A percentile compares a stretch with the other conserved stretches of the same genome.
Evolutionary conservation across 2,888 invertebrate species (phyloP).

Genomic region (Mystacides longicornis): DNA sequence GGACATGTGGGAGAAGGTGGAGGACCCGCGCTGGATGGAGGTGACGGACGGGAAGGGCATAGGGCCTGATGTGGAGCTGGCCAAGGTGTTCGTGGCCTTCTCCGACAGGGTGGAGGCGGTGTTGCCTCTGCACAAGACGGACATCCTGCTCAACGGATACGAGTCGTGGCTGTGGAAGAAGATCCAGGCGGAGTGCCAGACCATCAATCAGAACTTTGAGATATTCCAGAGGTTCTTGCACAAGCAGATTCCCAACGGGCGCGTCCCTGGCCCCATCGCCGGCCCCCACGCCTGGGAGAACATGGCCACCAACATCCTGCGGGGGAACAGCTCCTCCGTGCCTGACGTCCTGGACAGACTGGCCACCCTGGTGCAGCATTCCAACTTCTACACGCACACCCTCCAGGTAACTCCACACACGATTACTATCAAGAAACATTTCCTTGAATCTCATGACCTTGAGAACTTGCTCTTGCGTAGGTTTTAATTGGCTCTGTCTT

Average conservation of each 20-base stretch:
- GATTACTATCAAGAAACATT: no score
- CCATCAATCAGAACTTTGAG: conserved; percentile 59
- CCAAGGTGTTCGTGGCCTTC: conserved; percentile 50
- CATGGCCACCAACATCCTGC: conserved; percentile 57
- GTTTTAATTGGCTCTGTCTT: no score
- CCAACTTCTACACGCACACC: conserved; percentile 8
- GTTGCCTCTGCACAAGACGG: conserved; percentile 32
- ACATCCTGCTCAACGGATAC: conserved; percentile 27
- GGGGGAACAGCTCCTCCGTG: conserved; percentile 54
- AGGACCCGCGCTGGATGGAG: conserved; percentile 32
- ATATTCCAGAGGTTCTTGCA: conserved; percentile 56
- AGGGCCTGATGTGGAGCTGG: conserved; percentile 49
- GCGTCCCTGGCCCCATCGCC: conserved; percentile 39
- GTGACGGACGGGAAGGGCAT: conserved; percentile 32
- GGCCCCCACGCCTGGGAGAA: conserved; percentile 48
- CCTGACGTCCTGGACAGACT: conserved; percentile 52
- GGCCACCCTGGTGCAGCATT: conserved; percentile 5
- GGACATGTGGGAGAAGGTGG: conserved; percentile 43
- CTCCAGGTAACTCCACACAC: neutral
- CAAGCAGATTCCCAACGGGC: conserved; percentile 38
- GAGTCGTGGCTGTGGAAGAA: conserved; percentile 58
- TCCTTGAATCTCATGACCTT: no score
- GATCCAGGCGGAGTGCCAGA: conserved; percentile 51
- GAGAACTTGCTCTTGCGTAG: no score
- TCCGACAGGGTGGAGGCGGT: conserved; percentile 44